phyloP scores from a whole-genome alignment of 2,888 invertebrate species.

The Amorpha juglandis region DNA sequence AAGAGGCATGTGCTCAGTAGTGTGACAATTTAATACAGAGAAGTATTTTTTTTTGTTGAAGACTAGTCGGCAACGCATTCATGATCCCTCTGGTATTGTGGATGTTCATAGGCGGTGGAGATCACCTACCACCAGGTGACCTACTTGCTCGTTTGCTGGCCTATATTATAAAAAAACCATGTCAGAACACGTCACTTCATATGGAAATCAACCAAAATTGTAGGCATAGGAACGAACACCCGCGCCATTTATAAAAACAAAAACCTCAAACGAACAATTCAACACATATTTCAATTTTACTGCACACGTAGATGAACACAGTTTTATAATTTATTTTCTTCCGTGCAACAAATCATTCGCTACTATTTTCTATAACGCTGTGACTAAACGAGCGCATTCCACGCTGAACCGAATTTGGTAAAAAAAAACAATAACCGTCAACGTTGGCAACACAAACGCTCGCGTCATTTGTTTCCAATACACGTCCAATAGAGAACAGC shows the following conservation, averaged over 20 bases:
- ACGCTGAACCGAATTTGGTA: conserved; percentile 10
- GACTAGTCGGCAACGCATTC: no score
- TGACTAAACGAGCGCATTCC: conserved; percentile 19
- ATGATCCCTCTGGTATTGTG: no score
- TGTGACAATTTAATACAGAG: no score
- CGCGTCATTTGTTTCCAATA: conserved; percentile 76
- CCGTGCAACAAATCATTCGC: conserved; percentile 15
- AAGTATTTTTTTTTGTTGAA: no score
- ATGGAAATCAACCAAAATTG: background rate
- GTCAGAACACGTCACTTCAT: background rate
- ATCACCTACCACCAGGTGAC: no score
- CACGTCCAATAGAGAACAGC: conserved; percentile 67
- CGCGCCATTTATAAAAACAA: background rate
- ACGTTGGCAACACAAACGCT: conserved; percentile 34
- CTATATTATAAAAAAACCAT: no score
- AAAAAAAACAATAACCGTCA: conserved; percentile 29
- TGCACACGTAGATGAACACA: conserved; percentile 18
- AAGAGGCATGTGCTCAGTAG: no score
- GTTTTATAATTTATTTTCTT: conserved; percentile 23
- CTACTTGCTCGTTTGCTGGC: no score
- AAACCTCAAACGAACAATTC: background rate
- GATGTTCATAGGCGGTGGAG: no score
- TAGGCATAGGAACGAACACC: background rate
- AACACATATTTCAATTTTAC: conserved; percentile 7
- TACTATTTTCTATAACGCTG: conserved; percentile 16